Evolutionary conservation across 2,797 vertebrate species (phyloP).

Genomic region (Mionectes olivaceus): DNA sequence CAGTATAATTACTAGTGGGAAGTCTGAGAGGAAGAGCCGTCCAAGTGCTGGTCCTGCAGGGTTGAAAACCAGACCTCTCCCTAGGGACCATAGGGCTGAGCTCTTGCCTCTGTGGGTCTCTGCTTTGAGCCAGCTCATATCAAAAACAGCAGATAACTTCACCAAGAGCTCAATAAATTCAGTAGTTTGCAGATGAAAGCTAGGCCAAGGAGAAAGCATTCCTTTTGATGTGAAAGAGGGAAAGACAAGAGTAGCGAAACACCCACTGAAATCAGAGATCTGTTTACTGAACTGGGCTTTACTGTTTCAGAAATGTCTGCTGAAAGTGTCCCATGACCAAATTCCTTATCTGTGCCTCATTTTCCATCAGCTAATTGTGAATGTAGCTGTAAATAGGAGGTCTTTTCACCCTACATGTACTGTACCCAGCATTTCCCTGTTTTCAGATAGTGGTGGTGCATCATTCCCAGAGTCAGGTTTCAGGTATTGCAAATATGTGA

Average conservation of each 20-base stretch:
- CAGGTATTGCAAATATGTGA: constrained; percentile 33
- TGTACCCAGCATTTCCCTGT: neutral
- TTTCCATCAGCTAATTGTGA: neutral
- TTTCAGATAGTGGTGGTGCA: neutral
- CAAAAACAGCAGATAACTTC: neutral
- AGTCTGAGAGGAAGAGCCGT: neutral
- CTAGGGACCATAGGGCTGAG: neutral
- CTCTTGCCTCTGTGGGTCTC: neutral
- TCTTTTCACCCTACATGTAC: neutral
- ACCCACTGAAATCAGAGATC: neutral
- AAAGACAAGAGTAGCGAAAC: neutral
- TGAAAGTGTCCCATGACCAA: neutral
- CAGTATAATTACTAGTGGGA: neutral
- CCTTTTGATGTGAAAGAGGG: neutral
- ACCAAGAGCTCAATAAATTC: neutral
- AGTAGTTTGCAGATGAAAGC: constrained; percentile 12
- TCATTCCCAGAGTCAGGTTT: constrained; percentile 18
- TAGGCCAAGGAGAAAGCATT: neutral
- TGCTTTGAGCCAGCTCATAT: neutral
- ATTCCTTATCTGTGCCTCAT: neutral
- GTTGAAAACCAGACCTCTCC: neutral
- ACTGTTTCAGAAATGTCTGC: neutral
- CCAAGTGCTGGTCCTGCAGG: neutral
- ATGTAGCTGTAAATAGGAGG: neutral
- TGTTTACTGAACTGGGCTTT: neutral